These are phyloP conservation scores for Lepus timidus DNA, from an alignment of 2,113 vertebrate species.

Conservation along the genomic window DNA sequence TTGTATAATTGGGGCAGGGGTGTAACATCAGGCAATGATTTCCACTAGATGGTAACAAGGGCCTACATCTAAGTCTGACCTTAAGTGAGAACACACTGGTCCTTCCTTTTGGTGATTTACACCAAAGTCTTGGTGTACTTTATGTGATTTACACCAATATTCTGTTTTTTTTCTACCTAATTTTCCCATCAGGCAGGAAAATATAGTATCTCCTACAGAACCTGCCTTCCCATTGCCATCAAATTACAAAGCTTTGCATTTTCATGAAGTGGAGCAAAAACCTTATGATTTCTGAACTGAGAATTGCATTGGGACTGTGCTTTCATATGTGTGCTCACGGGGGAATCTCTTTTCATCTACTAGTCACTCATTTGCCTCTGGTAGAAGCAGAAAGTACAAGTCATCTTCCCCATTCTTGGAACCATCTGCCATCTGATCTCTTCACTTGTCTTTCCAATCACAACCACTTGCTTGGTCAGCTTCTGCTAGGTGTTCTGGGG, in stretches of 20 bases:
- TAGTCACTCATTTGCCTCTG: neutral
- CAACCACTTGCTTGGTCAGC: slow-evolving; percentile 58
- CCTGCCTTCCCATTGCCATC: neutral
- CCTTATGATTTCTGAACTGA: slow-evolving; percentile 25
- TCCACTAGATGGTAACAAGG: slow-evolving; percentile 15
- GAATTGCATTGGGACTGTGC: neutral
- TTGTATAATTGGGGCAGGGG: neutral
- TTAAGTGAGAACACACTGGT: neutral
- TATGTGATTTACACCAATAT: slow-evolving; percentile 9
- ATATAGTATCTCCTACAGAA: neutral
- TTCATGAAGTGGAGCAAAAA: slow-evolving; percentile 29
- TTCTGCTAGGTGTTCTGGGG: slow-evolving; percentile 53
- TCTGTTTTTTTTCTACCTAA: neutral
- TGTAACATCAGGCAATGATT: neutral
- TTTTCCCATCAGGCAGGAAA: slow-evolving; percentile 7
- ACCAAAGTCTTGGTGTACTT: neutral
- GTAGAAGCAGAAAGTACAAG: neutral
- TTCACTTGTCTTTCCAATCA: slow-evolving; percentile 46
- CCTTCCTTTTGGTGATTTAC: neutral
- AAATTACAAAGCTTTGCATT: slow-evolving; percentile 38
- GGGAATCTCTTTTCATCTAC: slow-evolving; percentile 24
- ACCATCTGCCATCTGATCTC: neutral
- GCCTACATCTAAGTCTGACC: neutral
- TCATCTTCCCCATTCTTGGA: slow-evolving; percentile 20
- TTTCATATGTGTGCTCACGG: neutral